Conservation (phyloP, 2,888 invertebrate species). For the Thumatha senex region DNA sequence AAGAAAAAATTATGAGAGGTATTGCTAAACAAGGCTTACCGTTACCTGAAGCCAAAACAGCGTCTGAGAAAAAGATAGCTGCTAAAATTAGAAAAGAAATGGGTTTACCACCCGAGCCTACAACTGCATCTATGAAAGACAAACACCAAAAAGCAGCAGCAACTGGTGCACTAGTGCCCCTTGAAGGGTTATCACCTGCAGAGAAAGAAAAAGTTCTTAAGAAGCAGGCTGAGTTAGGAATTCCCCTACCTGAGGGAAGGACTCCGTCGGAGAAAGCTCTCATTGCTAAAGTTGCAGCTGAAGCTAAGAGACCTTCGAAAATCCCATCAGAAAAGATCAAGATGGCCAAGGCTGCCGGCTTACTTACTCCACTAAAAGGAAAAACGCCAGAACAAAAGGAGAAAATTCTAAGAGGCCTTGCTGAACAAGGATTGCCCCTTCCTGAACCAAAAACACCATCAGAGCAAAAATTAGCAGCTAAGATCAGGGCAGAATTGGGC, state of each 20-base stretch:
- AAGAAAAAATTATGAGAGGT: slow-evolving; percentile 14
- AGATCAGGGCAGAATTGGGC: too few relatives aligned
- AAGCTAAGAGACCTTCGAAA: too few relatives aligned
- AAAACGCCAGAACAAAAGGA: not conserved
- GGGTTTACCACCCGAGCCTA: slow-evolving; percentile 29
- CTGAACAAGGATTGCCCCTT: slow-evolving; percentile 28
- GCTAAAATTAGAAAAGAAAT: slow-evolving; percentile 12
- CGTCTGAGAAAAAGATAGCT: slow-evolving; percentile 12
- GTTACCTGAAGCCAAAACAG: slow-evolving; percentile 17
- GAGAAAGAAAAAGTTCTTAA: slow-evolving; percentile 14
- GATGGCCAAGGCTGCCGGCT: too few relatives aligned
- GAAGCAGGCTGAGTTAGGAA: not conserved
- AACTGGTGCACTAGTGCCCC: slow-evolving; percentile 21
- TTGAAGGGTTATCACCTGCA: not conserved
- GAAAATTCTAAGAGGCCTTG: slow-evolving; percentile 2
- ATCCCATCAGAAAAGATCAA: too few relatives aligned
- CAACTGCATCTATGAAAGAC: slow-evolving; percentile 30
- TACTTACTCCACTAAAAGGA: slow-evolving; percentile 3
- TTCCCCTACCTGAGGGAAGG: not conserved
- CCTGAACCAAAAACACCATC: slow-evolving; percentile 3
- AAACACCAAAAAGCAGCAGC: slow-evolving; percentile 7
- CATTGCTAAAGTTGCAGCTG: too few relatives aligned
- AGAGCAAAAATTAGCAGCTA: not conserved
- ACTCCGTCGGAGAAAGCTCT: not conserved
- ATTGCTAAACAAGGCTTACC: slow-evolving; percentile 14